Conservation (phyloP, 2,888 invertebrate species). For the Ctenicera cuprea region DNA sequence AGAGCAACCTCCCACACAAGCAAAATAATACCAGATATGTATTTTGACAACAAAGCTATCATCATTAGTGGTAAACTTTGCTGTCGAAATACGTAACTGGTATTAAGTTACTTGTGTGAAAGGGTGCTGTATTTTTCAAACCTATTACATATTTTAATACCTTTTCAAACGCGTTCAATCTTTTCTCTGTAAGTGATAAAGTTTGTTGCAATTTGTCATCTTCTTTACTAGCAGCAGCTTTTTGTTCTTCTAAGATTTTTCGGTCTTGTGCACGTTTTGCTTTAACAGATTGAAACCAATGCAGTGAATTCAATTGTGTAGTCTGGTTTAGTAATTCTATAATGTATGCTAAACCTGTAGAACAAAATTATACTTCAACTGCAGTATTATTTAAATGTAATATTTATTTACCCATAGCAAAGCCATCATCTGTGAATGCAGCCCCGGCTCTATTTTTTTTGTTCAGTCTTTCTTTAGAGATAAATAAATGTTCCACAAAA, state of each 20-base stretch:
- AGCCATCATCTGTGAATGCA: conserved; percentile 98
- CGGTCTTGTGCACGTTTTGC: conserved; percentile 83
- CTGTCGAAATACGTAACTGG: too few relatives aligned
- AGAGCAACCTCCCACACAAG: too few relatives aligned
- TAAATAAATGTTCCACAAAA: conserved; percentile 94
- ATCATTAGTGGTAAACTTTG: too few relatives aligned
- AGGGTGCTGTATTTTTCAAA: too few relatives aligned
- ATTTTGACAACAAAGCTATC: too few relatives aligned
- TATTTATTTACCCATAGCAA: conserved; percentile 88
- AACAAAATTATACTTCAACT: conserved; percentile 25
- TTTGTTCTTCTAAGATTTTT: conserved; percentile 74
- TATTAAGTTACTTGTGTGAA: too few relatives aligned
- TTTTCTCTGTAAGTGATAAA: conserved; percentile 89
- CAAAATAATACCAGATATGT: too few relatives aligned
- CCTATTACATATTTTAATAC: conserved; percentile 68
- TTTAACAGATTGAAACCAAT: conserved; percentile 95
- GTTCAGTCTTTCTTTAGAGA: conserved; percentile 93
- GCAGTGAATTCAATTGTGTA: conserved; percentile 90
- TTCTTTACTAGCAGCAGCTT: conserved; percentile 74
- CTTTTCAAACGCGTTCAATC: conserved; percentile 83
- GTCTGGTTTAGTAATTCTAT: conserved; percentile 91
- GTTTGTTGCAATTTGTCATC: conserved; percentile 95
- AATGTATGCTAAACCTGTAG: conserved; percentile 87
- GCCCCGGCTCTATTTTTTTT: conserved; percentile 92
- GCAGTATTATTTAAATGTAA: not conserved